These are phyloP conservation scores for Cephus pygmeus DNA, from an alignment of 2,888 invertebrate genomes.

Conservation along the genomic window DNA sequence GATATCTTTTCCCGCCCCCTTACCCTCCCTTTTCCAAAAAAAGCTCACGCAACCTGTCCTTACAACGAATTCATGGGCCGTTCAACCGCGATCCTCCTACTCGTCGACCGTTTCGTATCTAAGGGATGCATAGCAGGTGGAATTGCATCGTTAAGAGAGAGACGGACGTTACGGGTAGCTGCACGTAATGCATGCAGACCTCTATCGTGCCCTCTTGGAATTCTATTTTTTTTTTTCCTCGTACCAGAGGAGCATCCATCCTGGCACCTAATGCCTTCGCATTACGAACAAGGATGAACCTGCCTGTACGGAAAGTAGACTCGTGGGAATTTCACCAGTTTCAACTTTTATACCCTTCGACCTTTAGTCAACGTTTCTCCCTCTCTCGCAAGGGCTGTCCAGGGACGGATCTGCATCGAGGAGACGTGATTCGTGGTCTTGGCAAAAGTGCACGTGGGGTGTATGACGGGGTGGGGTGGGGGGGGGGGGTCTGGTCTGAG, in stretches of 20 bases:
- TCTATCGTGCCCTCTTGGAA: not conserved
- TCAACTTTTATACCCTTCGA: not conserved
- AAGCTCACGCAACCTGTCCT: conserved; percentile 20
- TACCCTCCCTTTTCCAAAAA: not conserved
- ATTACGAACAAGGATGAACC: not conserved
- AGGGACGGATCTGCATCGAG: not conserved
- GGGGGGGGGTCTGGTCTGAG: not conserved
- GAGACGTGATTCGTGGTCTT: not conserved
- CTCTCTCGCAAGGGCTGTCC: not conserved
- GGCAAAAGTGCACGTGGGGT: not conserved
- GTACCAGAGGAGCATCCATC: not conserved
- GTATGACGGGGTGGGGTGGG: too few relatives aligned
- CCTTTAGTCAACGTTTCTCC: not conserved
- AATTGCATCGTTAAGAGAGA: not conserved
- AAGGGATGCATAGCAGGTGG: not conserved
- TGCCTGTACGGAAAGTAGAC: not conserved
- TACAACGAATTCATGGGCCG: conserved; percentile 37
- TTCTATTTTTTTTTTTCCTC: not conserved
- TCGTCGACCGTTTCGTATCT: not conserved
- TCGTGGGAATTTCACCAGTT: not conserved
- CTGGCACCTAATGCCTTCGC: not conserved
- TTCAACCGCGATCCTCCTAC: conserved; percentile 18
- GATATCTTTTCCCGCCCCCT: conserved; percentile 6
- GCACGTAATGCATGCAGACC: not conserved
- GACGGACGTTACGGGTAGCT: not conserved